phyloP scores from a whole-genome alignment of 2,113 vertebrate species.

The Pterocles burchelli region DNA sequence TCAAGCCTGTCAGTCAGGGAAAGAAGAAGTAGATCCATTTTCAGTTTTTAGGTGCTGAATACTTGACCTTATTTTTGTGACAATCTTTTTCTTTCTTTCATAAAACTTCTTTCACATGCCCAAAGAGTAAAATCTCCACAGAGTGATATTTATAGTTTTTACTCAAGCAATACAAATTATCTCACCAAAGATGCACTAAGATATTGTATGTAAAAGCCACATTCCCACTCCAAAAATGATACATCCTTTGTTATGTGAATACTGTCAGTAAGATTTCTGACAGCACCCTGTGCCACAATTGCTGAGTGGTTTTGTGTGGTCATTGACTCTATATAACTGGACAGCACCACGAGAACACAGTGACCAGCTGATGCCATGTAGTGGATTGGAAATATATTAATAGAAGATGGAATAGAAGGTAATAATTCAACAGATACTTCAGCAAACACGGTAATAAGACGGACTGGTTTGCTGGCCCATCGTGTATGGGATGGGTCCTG shows the following conservation, averaged over 20 bases:
- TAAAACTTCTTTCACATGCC: not conserved
- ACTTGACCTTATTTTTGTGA: not conserved
- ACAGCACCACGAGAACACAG: not conserved
- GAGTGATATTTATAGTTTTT: not conserved
- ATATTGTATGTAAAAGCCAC: not conserved
- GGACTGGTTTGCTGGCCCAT: not conserved
- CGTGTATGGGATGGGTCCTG: not conserved
- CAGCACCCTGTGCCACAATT: not conserved
- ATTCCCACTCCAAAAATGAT: not conserved
- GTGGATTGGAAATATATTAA: not conserved
- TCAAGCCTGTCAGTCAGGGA: not conserved
- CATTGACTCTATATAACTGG: not conserved
- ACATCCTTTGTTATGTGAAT: accelerated
- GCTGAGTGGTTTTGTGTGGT: not conserved
- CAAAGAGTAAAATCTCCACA: not conserved
- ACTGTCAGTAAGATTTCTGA: not conserved
- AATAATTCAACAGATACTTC: not conserved
- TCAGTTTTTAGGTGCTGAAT: not conserved
- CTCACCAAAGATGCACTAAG: not conserved
- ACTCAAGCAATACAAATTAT: not conserved
- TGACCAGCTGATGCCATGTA: not conserved
- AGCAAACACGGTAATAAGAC: not conserved
- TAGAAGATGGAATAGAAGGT: not conserved
- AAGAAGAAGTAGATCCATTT: not conserved
- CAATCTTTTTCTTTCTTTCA: not conserved